Conservation (phyloP, 2,797 vertebrate species). For the Amblyraja radiata region DNA sequence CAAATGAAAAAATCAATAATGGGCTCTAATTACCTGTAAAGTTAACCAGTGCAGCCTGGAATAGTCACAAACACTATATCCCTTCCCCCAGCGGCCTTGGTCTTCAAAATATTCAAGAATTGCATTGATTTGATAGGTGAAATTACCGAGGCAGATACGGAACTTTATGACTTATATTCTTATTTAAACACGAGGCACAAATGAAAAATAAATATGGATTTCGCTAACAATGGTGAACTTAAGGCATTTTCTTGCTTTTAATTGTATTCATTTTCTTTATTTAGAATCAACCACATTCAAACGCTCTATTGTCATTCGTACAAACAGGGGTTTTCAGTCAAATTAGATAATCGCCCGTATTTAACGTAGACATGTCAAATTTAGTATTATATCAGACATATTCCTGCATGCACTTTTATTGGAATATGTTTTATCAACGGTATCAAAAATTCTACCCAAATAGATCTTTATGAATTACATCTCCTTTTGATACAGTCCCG, state of each 20-base stretch:
- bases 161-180: neutral
- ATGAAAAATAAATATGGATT: neutral
- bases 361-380: neutral
- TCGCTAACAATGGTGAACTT: neutral
- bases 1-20: conserved; percentile 23
- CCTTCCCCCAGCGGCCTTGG: neutral
- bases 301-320: too few species aligned
- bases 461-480: neutral
- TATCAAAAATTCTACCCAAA: too few species aligned
- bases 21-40: conserved; percentile 28
- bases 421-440: neutral
- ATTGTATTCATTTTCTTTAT: neutral
- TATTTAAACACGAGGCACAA: neutral
- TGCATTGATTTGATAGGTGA: neutral
- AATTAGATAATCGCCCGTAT: too few species aligned
- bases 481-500: neutral
- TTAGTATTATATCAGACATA: neutral
- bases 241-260: neutral
- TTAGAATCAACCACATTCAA: neutral
- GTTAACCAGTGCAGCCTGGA: conserved; percentile 1
- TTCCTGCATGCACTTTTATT: too few species aligned
- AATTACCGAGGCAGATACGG: neutral
- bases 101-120: neutral
- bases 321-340: neutral
- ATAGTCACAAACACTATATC: neutral